Evolutionary conservation across 1,140 invertebrate species (phyloP), one percentile per base, ranked within the genome.

Genomic region (Leucophenga varia): DNA sequence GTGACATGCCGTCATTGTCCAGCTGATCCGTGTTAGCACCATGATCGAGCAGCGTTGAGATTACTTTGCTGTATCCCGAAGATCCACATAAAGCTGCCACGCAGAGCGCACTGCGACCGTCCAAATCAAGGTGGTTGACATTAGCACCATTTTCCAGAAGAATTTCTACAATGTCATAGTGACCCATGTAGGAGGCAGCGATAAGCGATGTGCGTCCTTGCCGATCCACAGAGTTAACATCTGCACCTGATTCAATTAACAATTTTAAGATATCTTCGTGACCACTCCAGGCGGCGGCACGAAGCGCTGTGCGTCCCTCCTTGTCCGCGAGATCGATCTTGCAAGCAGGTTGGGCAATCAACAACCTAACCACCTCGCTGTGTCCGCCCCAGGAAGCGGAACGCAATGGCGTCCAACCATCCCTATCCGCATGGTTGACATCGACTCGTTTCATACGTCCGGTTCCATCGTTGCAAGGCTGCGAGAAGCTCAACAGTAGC

Each of bases 21-120:
- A 91, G 85, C 49, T 91, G 88, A 74, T 93, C 86, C 1, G 95
- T 91, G 39, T 85, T 84, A 1, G 93, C 93, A n/a, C 88, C 89
- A 45, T 86, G 78, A 64, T 95, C 91, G 18, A 95, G 59, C 3
- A 98, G 52, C 18, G 81, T 80, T 13, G 85, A 86, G 57, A 85
- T 86, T 3, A 84, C 81, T 46, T 84, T 84, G 44, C 84, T 84
- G 57, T 90, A 88, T 60, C 88, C 90, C 30, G 90, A 85, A 6
- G 91, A 89, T 7, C 93, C 93, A 77, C 94, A 97, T 12, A 97
- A 77, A 0, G 93, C 90, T 2, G 93, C 93, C n/a, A 93, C 93
- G 53, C 85, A 89, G n/a, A 94, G 78, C n/a, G 89, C 93, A 35
- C 91, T 97, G 61, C 93, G 81, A 31, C 92, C 93, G 74, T 97